phyloP scores from a whole-genome alignment of 2,113 vertebrate genomes.

The Ctenodactylus gundi region DNA sequence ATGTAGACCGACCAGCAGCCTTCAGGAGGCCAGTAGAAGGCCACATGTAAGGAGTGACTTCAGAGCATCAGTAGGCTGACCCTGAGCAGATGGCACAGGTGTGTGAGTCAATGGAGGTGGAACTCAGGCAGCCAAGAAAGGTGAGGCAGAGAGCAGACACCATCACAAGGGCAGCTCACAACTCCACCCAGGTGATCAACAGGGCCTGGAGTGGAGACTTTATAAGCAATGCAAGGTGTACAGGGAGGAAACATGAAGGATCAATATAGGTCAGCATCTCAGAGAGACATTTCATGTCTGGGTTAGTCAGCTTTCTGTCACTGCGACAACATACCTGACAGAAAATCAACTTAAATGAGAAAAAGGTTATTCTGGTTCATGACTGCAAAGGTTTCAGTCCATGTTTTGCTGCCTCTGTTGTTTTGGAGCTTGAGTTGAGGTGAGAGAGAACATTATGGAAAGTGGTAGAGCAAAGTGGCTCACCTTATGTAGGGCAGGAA shows the following conservation, averaged over 20 bases:
- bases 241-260: neutral
- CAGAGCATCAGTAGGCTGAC: neutral
- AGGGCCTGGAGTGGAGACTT: neutral
- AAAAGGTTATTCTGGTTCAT: neutral
- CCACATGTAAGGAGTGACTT: neutral
- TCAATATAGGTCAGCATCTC: neutral
- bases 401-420: neutral
- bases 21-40: neutral
- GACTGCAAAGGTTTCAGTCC: neutral
- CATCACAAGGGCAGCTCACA: neutral
- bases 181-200: neutral
- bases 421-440: neutral
- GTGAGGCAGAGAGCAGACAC: neutral
- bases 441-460: neutral
- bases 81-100: neutral
- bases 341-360: neutral
- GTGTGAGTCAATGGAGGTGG: neutral
- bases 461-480: neutral
- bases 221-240: rapidly evolving
- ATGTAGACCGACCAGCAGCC: neutral
- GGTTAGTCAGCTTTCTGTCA: neutral
- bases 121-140: neutral
- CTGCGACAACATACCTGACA: neutral
- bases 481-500: neutral
- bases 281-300: neutral